phyloP scores from a whole-genome alignment of 1,140 invertebrate genomes.

The Diachasma alloeum region DNA sequence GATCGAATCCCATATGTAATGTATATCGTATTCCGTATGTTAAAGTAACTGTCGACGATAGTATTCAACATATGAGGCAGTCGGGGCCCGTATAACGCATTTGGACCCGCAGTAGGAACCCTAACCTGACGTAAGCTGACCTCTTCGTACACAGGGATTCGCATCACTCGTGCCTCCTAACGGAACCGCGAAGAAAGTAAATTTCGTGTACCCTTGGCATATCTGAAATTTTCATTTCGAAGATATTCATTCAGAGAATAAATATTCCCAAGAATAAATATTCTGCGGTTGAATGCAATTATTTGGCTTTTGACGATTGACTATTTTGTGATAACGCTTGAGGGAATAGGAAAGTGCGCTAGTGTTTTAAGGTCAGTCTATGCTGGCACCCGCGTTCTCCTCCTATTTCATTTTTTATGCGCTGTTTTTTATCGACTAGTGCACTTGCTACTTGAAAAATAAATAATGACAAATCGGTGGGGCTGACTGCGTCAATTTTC shows the following conservation, averaged over 20 bases:
- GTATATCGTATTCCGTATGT: neutral
- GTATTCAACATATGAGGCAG: neutral
- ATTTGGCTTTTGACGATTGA: no score
- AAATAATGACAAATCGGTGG: neutral
- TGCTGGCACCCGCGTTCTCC: neutral
- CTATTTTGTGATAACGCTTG: neutral
- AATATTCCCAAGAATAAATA: neutral
- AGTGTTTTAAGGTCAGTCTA: neutral
- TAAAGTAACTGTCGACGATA: slow-evolving; percentile 11
- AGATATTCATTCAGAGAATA: slow-evolving; percentile 20
- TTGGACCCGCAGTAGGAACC: slow-evolving; percentile 27
- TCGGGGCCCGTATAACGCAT: neutral
- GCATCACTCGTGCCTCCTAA: slow-evolving; percentile 36
- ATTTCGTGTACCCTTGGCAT: slow-evolving; percentile 28
- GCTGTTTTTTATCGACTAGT: neutral
- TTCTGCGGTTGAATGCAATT: neutral
- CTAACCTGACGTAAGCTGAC: slow-evolving; percentile 45
- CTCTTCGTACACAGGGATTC: slow-evolving; percentile 35
- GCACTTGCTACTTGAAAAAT: slow-evolving; percentile 2
- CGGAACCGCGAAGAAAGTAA: slow-evolving; percentile 45
- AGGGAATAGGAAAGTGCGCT: neutral
- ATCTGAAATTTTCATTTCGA: slow-evolving; percentile 26
- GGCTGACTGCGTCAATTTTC: neutral
- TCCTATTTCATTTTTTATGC: neutral
- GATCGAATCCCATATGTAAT: neutral